Base-by-base conservation (phyloP, 2,888 invertebrate species). In the Neoitamus cyanurus region DNA sequence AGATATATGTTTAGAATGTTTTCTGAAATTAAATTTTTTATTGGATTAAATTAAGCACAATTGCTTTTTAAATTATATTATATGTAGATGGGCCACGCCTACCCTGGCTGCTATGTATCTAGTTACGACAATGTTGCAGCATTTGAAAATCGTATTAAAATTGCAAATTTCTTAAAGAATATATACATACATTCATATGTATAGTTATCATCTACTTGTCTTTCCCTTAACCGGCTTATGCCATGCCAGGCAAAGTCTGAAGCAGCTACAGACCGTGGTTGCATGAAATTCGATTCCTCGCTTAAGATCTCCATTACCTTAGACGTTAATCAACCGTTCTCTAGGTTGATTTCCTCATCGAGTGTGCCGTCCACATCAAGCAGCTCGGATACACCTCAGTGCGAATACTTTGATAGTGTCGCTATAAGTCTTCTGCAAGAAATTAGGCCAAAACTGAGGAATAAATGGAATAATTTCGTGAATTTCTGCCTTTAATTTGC, bases 231-330 rank as follows among this genome's bases (percentile, higher is more conserved):
- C 20, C 7, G 15, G 20, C 58, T 25, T 58, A 20, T 20, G 58
- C 25, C 4, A 25, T 6, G 20, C 34, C 3, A 34, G 34, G 7
- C 58, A 58, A 48, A 25, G 58, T 20, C 58, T 9, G 58, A 25
- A 6, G 58, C 58, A 58, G 15, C 20, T 58, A 5, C 58, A 58
- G 58, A 58, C 58, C 20, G 9, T 58, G 58, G 58, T 20, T 20
- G 15, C 58, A 20, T 73, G 73, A 73, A 73, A 73, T 73, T 31
- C 31, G 36, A 73, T 73, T 20, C 36, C 34, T 73, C 34, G n/a
- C 36, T 20, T 73, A n/a, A 20, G 36, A 73, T 73, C 73, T 73
- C 73, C 6, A 73, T 73, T 73, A 73, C 73, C 34, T 58, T 34
- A 30, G 73, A 73, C 20, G 73, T 34, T 36, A 73, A 34, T 73